Evolutionary conservation across 1,140 invertebrate genomes (phyloP).

Genomic region (Tigriopus japonicus): DNA sequence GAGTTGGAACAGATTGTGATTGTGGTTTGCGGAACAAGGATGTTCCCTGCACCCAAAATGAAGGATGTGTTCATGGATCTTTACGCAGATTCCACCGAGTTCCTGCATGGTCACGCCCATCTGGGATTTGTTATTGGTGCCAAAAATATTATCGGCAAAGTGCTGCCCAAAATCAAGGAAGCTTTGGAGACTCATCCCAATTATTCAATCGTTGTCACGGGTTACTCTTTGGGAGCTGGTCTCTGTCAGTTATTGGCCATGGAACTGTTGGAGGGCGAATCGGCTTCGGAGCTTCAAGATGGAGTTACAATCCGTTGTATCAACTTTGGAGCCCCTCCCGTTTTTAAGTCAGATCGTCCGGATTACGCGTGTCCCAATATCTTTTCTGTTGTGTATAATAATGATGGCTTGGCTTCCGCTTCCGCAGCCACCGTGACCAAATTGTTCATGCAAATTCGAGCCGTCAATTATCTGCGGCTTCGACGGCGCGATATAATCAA

Average conservation of each 20-base stretch:
- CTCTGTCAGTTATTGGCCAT: constrained; percentile 5
- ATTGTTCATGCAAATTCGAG: constrained; percentile 5
- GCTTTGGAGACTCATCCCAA: background rate
- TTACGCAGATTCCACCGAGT: background rate
- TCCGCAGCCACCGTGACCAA: background rate
- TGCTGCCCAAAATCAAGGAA: background rate
- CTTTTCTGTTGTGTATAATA: background rate
- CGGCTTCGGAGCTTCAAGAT: background rate
- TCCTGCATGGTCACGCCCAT: constrained; percentile 8
- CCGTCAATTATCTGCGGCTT: background rate
- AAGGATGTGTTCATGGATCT: constrained; percentile 9
- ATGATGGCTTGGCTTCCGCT: constrained; percentile 6
- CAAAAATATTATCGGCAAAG: background rate
- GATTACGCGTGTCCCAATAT: constrained; percentile 6
- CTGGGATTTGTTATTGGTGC: constrained; percentile 1
- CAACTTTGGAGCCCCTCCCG: constrained; percentile 5
- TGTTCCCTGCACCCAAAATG: constrained; percentile 10
- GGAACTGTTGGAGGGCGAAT: background rate
- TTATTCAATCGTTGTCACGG: constrained; percentile 8
- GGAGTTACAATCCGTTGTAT: background rate
- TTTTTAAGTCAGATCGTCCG: background rate
- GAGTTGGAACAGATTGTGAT: background rate
- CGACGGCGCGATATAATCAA: background rate
- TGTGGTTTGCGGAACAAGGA: constrained; percentile 8
- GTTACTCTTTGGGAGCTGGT: constrained; percentile 7